Conservation (phyloP, 2,888 invertebrate genomes). For the Deladenus siricidicola region DNA sequence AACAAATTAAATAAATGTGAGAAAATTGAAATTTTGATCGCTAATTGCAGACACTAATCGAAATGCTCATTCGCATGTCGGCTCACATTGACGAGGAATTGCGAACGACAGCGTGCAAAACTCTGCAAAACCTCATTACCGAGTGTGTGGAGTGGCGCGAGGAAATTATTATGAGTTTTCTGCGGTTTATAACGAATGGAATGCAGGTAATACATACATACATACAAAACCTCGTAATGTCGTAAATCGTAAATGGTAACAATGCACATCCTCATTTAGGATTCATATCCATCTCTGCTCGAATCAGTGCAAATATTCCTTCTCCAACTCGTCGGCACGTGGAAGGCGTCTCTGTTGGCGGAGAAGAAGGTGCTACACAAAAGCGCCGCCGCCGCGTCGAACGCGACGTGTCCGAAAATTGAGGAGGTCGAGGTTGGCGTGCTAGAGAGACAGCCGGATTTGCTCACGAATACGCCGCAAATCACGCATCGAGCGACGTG, state of each 20-base stretch:
- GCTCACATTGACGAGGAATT: conserved; percentile 98
- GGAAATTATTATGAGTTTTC: conserved; percentile 66
- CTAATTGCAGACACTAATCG: conserved; percentile 73
- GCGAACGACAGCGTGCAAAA: conserved; percentile 59
- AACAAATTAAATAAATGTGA: no score
- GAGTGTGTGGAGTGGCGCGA: conserved; percentile 94
- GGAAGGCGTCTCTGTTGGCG: conserved; percentile 68
- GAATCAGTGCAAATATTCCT: conserved; percentile 88
- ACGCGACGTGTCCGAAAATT: no score
- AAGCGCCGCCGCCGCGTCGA: no score
- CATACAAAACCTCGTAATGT: no score
- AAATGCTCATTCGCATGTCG: conserved; percentile 81
- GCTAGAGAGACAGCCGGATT: no score
- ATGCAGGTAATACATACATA: conserved; percentile 36
- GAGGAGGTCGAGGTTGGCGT: no score
- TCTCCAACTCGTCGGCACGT: conserved; percentile 78
- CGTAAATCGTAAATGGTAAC: no score
- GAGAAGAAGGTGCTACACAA: no score
- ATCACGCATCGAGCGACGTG: no score
- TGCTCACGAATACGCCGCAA: no score
- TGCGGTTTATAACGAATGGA: conserved; percentile 40
- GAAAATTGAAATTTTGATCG: no score
- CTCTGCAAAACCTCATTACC: conserved; percentile 75
- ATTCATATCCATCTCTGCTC: conserved; percentile 77
- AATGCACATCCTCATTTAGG: conserved; percentile 64